phyloP scores from a whole-genome alignment of 2,797 vertebrate genomes.

The Ceryle rudis region DNA sequence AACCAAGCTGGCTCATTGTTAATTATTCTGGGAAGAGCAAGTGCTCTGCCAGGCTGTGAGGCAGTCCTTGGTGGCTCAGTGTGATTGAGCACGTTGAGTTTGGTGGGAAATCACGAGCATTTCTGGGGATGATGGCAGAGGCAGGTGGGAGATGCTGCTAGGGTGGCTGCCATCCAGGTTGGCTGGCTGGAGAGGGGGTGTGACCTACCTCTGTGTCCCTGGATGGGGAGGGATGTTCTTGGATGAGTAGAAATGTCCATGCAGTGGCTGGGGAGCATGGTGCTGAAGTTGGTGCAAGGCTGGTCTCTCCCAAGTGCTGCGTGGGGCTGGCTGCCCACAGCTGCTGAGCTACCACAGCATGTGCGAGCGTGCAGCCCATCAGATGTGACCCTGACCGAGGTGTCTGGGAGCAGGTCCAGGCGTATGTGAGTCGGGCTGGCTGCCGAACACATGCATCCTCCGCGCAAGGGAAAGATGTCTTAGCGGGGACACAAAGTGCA shows the following conservation, averaged over 20 bases:
- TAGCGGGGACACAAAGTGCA: not conserved
- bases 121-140: not conserved
- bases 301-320: fast-evolving
- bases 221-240: not conserved
- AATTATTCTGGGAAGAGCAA: not conserved
- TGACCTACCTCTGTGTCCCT: fast-evolving
- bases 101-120: not conserved
- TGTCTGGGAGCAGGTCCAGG: constrained; percentile 48
- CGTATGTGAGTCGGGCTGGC: not conserved
- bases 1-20: not conserved
- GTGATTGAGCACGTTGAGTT: fast-evolving
- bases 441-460: constrained; percentile 28
- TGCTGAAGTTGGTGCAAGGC: fast-evolving
- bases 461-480: not conserved
- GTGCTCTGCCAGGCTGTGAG: not conserved
- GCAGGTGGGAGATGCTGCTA: not conserved
- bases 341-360: fast-evolving
- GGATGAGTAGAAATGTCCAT: not conserved
- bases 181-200: not conserved
- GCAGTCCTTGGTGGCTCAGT: fast-evolving
- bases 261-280: not conserved
- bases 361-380: not conserved
- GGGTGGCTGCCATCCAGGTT: not conserved
- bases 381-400: not conserved
- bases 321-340: not conserved